Evolutionary conservation across 2,113 vertebrate species (phyloP).

Genomic region (Bos javanicus): DNA sequence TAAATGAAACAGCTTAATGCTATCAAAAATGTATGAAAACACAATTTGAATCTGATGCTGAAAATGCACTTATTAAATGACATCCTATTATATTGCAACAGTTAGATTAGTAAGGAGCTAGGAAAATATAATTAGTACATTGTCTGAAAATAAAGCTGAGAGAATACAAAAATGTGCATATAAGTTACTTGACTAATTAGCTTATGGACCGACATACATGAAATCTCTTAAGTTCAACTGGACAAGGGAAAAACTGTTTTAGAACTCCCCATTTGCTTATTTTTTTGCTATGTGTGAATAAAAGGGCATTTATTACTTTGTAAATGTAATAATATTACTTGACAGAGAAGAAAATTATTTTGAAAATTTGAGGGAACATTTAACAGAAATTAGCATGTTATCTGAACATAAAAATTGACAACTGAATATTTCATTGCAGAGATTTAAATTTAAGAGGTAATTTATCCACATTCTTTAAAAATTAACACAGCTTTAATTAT

Average conservation of each 20-base stretch:
- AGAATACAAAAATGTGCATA: background rate
- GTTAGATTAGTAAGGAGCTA: conserved; percentile 50
- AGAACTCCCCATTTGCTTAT: background rate
- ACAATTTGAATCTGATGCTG: conserved; percentile 53
- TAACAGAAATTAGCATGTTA: background rate
- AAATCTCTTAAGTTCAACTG: conserved; percentile 11
- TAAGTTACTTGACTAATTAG: conserved; percentile 9
- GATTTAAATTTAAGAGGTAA: background rate
- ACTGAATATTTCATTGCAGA: background rate
- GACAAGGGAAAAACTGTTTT: background rate
- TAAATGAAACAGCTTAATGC: conserved; percentile 51
- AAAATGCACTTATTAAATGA: conserved; percentile 61
- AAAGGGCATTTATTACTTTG: background rate
- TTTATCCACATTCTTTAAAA: background rate
- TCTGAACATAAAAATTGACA: background rate
- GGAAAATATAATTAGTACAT: conserved; percentile 52
- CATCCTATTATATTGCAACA: conserved; percentile 55
- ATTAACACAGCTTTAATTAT: background rate
- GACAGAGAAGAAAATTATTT: background rate
- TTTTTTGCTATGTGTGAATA: background rate
- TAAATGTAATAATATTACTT: background rate
- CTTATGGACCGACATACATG: background rate
- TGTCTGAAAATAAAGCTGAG: conserved; percentile 49
- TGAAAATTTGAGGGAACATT: background rate
- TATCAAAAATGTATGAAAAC: conserved; percentile 56